phyloP scores from a whole-genome alignment of 2,797 vertebrate genomes.

The Pampus argenteus region DNA sequence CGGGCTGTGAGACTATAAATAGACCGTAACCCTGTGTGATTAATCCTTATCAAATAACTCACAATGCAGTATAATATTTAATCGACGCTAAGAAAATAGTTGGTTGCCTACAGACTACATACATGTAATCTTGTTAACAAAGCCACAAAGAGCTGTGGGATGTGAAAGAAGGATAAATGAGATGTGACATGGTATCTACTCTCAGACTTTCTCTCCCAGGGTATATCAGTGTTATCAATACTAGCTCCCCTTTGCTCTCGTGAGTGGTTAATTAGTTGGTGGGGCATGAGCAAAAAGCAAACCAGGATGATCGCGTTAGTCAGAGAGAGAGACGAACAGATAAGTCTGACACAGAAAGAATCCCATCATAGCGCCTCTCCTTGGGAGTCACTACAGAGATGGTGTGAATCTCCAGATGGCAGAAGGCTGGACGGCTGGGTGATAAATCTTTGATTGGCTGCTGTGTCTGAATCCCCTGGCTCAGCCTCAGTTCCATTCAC shows the following conservation, averaged over 20 bases:
- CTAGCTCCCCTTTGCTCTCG: constrained; percentile 40
- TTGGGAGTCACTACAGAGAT: constrained; percentile 59
- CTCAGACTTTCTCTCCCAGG: constrained; percentile 20
- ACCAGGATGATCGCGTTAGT: constrained; percentile 44
- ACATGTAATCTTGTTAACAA: constrained; percentile 25
- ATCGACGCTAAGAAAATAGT: constrained; percentile 32
- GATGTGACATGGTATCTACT: constrained; percentile 42
- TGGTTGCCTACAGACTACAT: not conserved
- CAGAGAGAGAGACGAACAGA: constrained; percentile 28
- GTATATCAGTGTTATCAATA: constrained; percentile 49
- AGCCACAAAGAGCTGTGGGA: constrained; percentile 17
- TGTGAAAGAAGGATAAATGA: constrained; percentile 32
- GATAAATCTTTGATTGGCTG: constrained; percentile 82
- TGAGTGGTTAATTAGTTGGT: constrained; percentile 53
- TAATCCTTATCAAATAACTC: constrained; percentile 49
- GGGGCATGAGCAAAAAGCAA: constrained; percentile 33
- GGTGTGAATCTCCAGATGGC: constrained; percentile 75
- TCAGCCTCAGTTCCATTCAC: constrained; percentile 57
- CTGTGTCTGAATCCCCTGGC: constrained; percentile 74
- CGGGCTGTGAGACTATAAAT: constrained; percentile 53
- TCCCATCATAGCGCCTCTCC: constrained; percentile 55
- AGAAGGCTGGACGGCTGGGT: constrained; percentile 68
- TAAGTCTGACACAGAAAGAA: constrained; percentile 54
- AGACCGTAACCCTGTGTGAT: constrained; percentile 38
- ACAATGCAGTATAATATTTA: constrained; percentile 16